Conservation (phyloP, 2,888 invertebrate genomes). For the Drosophila villosipedis region DNA sequence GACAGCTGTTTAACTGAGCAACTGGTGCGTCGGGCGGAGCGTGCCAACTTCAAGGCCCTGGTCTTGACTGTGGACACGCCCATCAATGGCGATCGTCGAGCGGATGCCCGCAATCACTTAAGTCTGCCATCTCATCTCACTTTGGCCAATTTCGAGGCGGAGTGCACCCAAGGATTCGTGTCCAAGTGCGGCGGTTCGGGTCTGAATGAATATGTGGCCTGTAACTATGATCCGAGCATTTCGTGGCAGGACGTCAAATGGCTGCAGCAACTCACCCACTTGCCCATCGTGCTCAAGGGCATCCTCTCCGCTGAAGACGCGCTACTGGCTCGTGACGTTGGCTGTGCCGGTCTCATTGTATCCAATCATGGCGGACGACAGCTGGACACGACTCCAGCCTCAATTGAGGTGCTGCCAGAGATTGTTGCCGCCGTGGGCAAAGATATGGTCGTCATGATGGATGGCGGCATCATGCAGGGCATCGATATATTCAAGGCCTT, state of each 20-base stretch:
- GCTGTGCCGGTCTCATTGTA: slow-evolving; percentile 93
- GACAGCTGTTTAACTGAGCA: slow-evolving; percentile 87
- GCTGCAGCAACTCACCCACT: slow-evolving; percentile 91
- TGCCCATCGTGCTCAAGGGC: slow-evolving; percentile 95
- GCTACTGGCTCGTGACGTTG: slow-evolving; percentile 89
- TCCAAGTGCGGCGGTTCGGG: slow-evolving; percentile 87
- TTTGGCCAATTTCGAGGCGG: slow-evolving; percentile 92
- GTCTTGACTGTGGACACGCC: slow-evolving; percentile 96
- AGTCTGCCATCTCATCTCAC: slow-evolving; percentile 91
- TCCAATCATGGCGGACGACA: slow-evolving; percentile 98
- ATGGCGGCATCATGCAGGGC: slow-evolving; percentile 94
- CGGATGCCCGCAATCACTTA: slow-evolving; percentile 93
- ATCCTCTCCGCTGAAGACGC: slow-evolving; percentile 95
- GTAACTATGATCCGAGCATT: slow-evolving; percentile 91
- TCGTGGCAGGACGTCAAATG: slow-evolving; percentile 95
- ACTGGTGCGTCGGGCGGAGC: slow-evolving; percentile 91
- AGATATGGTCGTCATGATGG: slow-evolving; percentile 92
- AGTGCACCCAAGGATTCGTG: slow-evolving; percentile 72
- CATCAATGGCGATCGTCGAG: slow-evolving; percentile 92
- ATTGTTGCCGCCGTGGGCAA: slow-evolving; percentile 90
- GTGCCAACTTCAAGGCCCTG: slow-evolving; percentile 92
- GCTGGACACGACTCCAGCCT: slow-evolving; percentile 89
- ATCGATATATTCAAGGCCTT: slow-evolving; percentile 96
- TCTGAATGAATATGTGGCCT: slow-evolving; percentile 91
- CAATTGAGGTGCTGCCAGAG: slow-evolving; percentile 94